Conservation (phyloP, 2,113 vertebrate genomes). For the Sebastes schlegelii region DNA sequence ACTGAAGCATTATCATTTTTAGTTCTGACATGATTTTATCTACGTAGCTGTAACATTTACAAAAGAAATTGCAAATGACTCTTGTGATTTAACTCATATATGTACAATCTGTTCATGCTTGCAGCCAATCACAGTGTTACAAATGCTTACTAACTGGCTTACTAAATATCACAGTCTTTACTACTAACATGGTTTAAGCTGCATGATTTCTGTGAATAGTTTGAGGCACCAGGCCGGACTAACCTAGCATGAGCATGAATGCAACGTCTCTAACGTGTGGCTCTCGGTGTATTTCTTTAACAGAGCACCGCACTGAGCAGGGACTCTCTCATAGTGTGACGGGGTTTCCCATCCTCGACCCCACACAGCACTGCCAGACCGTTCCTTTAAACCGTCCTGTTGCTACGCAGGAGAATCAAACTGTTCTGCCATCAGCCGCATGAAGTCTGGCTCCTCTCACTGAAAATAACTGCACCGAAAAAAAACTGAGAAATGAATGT, state of each 20-base stretch:
- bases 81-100: not conserved
- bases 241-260: slow-evolving; percentile 57
- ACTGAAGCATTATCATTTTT: slow-evolving; percentile 36
- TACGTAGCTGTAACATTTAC: not conserved
- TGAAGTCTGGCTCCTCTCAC: slow-evolving; percentile 38
- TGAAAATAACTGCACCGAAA: slow-evolving; percentile 51
- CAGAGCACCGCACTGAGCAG: slow-evolving; percentile 85
- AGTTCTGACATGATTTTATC: not conserved
- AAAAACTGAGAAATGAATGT: not conserved
- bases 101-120: not conserved
- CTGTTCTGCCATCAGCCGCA: slow-evolving; percentile 41
- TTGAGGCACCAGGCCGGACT: slow-evolving; percentile 39
- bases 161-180: slow-evolving; percentile 15
- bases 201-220: slow-evolving; percentile 18
- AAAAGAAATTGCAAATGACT: not conserved
- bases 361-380: slow-evolving; percentile 46
- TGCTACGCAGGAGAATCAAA: slow-evolving; percentile 51
- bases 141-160: not conserved
- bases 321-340: slow-evolving; percentile 84
- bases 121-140: slow-evolving; percentile 12
- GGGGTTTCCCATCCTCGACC: slow-evolving; percentile 37
- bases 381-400: slow-evolving; percentile 57
- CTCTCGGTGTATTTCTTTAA: slow-evolving; percentile 81
- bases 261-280: slow-evolving; percentile 73
- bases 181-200: slow-evolving; percentile 39